Evolutionary conservation across 1,140 invertebrate species (phyloP), one percentile per base, ranked within the genome.

Genomic region (Lithobius niger): DNA sequence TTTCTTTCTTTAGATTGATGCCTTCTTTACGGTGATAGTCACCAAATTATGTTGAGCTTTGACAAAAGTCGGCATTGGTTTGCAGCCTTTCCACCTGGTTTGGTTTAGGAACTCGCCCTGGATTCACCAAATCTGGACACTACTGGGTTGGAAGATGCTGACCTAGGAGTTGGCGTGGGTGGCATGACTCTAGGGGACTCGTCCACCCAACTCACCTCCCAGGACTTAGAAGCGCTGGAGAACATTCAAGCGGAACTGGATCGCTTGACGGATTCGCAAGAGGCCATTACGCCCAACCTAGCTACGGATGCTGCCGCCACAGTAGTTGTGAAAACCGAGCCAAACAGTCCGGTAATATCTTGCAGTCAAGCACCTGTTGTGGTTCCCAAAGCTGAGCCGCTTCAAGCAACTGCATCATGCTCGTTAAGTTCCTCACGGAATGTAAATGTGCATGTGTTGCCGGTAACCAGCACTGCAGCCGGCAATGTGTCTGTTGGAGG

Each of bases 121-220:
- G 43, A 45, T 45, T 45, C 43, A 10, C 22, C 43, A 45, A 45
- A 19, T 19, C 19, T 45, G 18, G 43, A 45, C 18, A 19, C 43
- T 10, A 45, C 43, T 6, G 43, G 43, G 6, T 19, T 45, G 4
- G 43, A 21, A 19, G 43, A 45, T 45, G 43, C 43, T 4, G 43
- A 45, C 19, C 19, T 45, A 21, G 43, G 18, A 19, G 43, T 45
- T 4, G 43, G 43, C 6, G 43, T 45, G 43, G 43, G 43, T 16
- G 22, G 4, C 43, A 45, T 45, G 4, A 19, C 43, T 61, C 65
- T 65, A 61, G 65, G 67, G 64, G 68, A 61, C 54, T 43, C 53
- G 49, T 40, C 56, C 0, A 49, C 48, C 22, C 57, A 61, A 24
- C 24, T 61, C 15, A 57, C 59, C 0, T 26, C 27, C 19, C 57